A percentile compares a stretch with the other conserved stretches of the same genome.
These are phyloP conservation scores for Drosophila koepferae DNA, from an alignment of 2,888 invertebrate species.

Conservation along the genomic window DNA sequence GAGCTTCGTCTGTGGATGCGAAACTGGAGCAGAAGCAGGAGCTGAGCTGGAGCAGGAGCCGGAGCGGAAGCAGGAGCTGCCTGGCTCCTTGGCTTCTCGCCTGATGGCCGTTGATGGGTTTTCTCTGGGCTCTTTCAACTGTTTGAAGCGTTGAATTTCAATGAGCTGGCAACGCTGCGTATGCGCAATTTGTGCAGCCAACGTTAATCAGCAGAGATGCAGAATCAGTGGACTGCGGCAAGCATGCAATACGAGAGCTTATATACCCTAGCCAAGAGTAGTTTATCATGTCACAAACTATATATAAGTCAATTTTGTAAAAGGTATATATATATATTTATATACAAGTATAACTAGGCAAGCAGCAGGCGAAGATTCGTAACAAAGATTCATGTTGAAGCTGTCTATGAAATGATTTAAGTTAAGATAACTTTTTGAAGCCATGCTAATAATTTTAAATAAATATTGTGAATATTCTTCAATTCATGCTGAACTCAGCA, in stretches of 20 bases:
- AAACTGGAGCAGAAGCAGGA: background rate
- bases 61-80: background rate
- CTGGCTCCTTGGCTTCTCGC: background rate
- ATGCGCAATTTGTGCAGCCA: conserved; percentile 56
- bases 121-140: conserved; percentile 10
- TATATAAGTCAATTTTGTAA: too few species aligned
- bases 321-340: background rate
- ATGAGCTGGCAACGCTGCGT: conserved; percentile 61
- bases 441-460: background rate
- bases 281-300: background rate
- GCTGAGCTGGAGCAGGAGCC: background rate
- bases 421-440: background rate
- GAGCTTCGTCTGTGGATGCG: conserved; percentile 25
- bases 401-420: background rate
- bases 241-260: background rate
- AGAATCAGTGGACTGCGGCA: conserved; percentile 13
- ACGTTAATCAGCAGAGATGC: conserved; percentile 32
- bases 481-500: background rate
- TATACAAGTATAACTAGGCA: background rate
- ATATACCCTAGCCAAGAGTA: conserved; percentile 6
- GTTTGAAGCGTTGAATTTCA: conserved; percentile 54
- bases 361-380: background rate
- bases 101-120: conserved; percentile 39
- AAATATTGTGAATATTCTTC: background rate
- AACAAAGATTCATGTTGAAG: background rate